Conservation (phyloP, 2,888 invertebrate genomes). For the Brachyptera putata region DNA sequence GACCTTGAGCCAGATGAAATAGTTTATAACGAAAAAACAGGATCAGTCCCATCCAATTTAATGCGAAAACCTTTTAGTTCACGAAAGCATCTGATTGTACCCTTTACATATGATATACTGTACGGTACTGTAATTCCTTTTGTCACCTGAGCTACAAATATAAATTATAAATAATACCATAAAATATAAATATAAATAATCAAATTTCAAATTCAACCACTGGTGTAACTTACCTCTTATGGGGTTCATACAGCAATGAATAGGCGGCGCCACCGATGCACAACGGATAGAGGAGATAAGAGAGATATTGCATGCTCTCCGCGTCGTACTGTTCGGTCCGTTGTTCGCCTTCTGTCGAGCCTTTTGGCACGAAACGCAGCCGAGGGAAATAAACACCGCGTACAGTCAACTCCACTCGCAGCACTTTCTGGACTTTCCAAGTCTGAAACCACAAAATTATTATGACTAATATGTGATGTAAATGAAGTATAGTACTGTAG, state of each 20-base stretch:
- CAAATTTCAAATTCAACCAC: too few species aligned
- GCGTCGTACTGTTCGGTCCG: conserved; percentile 84
- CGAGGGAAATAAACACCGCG: conserved; percentile 42
- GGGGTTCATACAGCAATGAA: conserved; percentile 88
- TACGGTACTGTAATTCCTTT: too few species aligned
- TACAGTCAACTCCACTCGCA: conserved; percentile 47
- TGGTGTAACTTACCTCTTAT: conserved; percentile 86
- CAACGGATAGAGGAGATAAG: conserved; percentile 84
- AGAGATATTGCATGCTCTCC: conserved; percentile 88
- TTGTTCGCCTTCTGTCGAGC: conserved; percentile 61
- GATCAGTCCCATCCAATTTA: too few species aligned
- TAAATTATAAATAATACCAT: too few species aligned
- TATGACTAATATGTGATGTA: conserved; percentile 9
- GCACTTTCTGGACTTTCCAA: conserved; percentile 93
- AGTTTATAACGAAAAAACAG: too few species aligned
- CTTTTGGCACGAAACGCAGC: conserved; percentile 43
- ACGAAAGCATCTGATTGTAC: too few species aligned
- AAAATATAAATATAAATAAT: too few species aligned
- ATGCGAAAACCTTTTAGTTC: too few species aligned
- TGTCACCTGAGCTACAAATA: too few species aligned
- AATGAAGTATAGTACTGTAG: too few species aligned
- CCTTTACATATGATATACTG: too few species aligned
- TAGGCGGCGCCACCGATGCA: conserved; percentile 84
- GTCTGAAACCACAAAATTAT: conserved; percentile 51
- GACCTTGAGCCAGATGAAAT: too few species aligned